phyloP scores from a whole-genome alignment of 2,888 invertebrate genomes.

The Nomada fabriciana region DNA sequence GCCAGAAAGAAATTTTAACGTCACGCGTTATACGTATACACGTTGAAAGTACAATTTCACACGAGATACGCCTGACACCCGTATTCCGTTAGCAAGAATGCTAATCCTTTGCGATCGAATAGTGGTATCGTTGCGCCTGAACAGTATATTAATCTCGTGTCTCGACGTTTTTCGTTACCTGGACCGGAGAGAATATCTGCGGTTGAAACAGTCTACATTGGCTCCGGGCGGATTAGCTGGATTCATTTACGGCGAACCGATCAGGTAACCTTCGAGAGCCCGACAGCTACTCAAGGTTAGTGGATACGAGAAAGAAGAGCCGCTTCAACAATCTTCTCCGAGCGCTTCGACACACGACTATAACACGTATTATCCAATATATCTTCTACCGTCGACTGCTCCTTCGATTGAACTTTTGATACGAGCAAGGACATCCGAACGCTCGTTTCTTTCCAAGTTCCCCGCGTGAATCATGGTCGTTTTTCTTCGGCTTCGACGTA shows the following conservation, averaged over 20 bases:
- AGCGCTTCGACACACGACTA: slow-evolving; percentile 3
- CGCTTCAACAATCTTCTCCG: slow-evolving; percentile 27
- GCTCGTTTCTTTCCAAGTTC: slow-evolving; percentile 5
- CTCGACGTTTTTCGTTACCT: slow-evolving; percentile 19
- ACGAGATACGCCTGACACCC: neutral
- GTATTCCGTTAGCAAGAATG: neutral
- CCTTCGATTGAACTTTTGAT: slow-evolving; percentile 34
- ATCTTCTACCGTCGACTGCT: slow-evolving; percentile 18
- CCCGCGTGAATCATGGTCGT: neutral
- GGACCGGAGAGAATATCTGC: neutral
- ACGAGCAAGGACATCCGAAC: slow-evolving; percentile 11
- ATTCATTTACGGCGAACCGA: slow-evolving; percentile 65
- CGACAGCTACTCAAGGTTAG: slow-evolving; percentile 61
- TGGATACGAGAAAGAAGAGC: slow-evolving; percentile 44
- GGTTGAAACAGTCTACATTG: slow-evolving; percentile 35
- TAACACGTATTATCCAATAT: slow-evolving; percentile 30
- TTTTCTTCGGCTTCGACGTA: neutral
- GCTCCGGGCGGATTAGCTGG: slow-evolving; percentile 59
- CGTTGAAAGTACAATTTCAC: neutral
- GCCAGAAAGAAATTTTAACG: neutral
- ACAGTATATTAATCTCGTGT: slow-evolving; percentile 1
- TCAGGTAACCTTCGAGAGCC: slow-evolving; percentile 57
- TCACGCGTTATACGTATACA: neutral
- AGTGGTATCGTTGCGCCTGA: neutral
- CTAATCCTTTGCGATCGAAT: neutral